These are phyloP conservation scores for Aix galericulata DNA, from an alignment of 2,113 vertebrate genomes.

Conservation along the genomic window DNA sequence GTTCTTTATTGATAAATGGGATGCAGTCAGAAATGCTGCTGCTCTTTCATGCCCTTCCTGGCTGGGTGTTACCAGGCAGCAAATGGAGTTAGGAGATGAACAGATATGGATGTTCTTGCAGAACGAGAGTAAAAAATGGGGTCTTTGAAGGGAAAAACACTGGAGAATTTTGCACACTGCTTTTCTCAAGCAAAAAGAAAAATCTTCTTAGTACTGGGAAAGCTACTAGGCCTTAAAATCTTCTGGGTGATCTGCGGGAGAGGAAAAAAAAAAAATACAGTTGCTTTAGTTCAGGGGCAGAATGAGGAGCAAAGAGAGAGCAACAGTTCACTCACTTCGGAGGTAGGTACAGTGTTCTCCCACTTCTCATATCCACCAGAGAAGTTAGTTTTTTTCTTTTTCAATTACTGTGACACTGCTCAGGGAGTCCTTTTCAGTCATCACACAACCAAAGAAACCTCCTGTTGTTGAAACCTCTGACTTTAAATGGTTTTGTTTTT, in stretches of 20 bases:
- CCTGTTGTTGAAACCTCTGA: rapidly evolving
- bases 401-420: background rate
- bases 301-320: background rate
- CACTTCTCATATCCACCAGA: background rate
- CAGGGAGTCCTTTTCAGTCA: background rate
- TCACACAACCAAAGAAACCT: background rate
- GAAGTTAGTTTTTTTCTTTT: background rate
- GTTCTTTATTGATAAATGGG: background rate
- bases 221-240: background rate
- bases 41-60: background rate
- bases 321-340: background rate
- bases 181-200: background rate
- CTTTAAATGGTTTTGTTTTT: background rate
- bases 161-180: background rate
- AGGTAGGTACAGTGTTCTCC: background rate
- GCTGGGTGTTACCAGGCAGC: background rate
- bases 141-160: background rate
- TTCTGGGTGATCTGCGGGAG: background rate
- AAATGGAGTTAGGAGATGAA: background rate
- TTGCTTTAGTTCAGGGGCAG: background rate
- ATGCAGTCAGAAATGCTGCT: background rate
- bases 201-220: background rate
- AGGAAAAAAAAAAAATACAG: background rate
- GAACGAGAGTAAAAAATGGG: background rate
- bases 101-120: background rate